phyloP scores from a whole-genome alignment of 2,888 invertebrate species.

The Scaptomyza caliginosa region DNA sequence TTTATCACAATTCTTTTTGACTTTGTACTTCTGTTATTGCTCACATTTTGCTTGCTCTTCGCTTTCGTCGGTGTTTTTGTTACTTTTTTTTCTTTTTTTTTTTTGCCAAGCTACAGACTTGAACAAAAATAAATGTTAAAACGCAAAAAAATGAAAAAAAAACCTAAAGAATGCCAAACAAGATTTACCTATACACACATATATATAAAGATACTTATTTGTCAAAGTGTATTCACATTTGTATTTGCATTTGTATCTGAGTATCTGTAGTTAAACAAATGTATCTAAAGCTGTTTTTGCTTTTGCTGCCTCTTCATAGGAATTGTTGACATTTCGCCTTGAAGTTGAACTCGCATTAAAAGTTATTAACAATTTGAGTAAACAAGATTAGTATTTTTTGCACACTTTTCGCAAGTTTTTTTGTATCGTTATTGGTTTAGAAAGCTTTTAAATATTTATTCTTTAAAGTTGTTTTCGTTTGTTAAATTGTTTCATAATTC shows the following conservation, averaged over 20 bases:
- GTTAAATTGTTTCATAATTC: not conserved
- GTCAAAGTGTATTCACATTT: constrained; percentile 35
- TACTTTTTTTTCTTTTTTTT: constrained; percentile 45
- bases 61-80: constrained; percentile 38
- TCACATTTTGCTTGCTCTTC: constrained; percentile 1
- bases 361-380: constrained; percentile 63
- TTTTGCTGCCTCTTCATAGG: constrained; percentile 14
- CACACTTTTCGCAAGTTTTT: constrained; percentile 7
- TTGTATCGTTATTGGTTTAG: not conserved
- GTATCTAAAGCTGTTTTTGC: constrained; percentile 5
- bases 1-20: constrained; percentile 43
- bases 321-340: constrained; percentile 51
- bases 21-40: constrained; percentile 4
- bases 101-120: constrained; percentile 62
- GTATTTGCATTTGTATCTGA: constrained; percentile 8
- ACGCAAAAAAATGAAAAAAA: constrained; percentile 50
- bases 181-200: constrained; percentile 61
- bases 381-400: constrained; percentile 49
- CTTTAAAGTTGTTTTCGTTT: no score
- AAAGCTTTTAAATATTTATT: no score
- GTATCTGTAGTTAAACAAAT: constrained; percentile 7
- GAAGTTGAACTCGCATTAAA: constrained; percentile 11
- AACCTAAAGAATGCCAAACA: constrained; percentile 38
- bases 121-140: constrained; percentile 42
- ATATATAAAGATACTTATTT: constrained; percentile 13